Conservation (phyloP, 1,140 invertebrate genomes). For the Pogonognathellus flavescens region DNA sequence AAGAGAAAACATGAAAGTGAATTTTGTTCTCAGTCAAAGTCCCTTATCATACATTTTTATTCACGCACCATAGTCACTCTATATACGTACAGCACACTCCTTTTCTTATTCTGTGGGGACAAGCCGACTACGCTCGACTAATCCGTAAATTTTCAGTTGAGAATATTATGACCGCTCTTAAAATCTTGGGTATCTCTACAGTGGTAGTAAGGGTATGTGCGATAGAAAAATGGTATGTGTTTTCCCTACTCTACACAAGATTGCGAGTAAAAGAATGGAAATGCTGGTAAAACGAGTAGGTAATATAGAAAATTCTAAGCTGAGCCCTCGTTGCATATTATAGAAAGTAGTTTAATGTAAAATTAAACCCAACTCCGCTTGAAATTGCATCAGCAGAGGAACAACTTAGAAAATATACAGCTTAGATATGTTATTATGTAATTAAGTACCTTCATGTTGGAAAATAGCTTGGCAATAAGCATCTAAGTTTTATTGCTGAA, state of each 20-base stretch:
- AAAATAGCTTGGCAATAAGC: slow-evolving; percentile 42
- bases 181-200: too few species aligned
- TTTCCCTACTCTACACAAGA: too few species aligned
- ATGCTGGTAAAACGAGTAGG: too few species aligned
- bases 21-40: slow-evolving; percentile 4
- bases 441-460: slow-evolving; percentile 20
- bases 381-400: neutral
- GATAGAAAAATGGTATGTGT: too few species aligned
- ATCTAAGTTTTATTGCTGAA: slow-evolving; percentile 19
- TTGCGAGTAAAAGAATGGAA: too few species aligned
- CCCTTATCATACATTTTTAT: slow-evolving; percentile 31
- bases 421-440: slow-evolving; percentile 29
- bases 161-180: slow-evolving; percentile 1
- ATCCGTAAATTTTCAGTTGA: slow-evolving; percentile 12
- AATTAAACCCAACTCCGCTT: neutral
- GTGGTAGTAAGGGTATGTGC: too few species aligned
- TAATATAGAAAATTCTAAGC: too few species aligned
- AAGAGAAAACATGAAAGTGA: slow-evolving; percentile 23
- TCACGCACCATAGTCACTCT: slow-evolving; percentile 19
- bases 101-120: slow-evolving; percentile 12
- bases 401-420: neutral
- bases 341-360: slow-evolving; percentile 10
- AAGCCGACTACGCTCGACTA: neutral
- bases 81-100: neutral
- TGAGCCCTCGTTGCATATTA: too few species aligned